Evolutionary conservation across 2,888 invertebrate genomes (phyloP).

Genomic region (Altica lythri): DNA sequence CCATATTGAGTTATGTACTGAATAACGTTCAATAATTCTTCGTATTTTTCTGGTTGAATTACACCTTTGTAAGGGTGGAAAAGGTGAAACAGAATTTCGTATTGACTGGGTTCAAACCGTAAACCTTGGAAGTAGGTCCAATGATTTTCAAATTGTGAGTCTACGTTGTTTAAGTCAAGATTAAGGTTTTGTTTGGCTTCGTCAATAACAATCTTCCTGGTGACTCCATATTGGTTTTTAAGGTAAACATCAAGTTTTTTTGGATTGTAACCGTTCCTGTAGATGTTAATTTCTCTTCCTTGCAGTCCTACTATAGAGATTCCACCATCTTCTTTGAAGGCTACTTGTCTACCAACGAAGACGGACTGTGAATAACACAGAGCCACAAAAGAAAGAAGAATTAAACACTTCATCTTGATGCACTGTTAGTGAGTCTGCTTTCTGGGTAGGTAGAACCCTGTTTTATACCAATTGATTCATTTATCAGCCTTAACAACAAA

Average conservation of each 20-base stretch:
- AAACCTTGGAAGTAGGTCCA: not conserved
- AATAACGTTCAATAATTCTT: slow-evolving; percentile 29
- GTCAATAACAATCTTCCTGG: slow-evolving; percentile 2
- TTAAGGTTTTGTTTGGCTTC: not conserved
- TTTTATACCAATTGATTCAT: slow-evolving; percentile 2
- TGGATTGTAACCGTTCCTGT: not conserved
- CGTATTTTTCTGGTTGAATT: slow-evolving; percentile 28
- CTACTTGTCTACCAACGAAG: not conserved
- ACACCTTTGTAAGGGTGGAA: slow-evolving; percentile 33
- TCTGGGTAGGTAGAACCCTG: not conserved
- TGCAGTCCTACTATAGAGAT: not conserved
- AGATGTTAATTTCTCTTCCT: slow-evolving; percentile 10
- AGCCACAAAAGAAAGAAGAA: slow-evolving; percentile 11
- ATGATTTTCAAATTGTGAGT: not conserved
- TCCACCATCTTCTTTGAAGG: slow-evolving; percentile 1
- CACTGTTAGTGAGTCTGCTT: slow-evolving; percentile 9
- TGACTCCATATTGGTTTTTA: not conserved
- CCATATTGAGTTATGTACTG: slow-evolving; percentile 31
- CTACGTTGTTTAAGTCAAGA: slow-evolving; percentile 1
- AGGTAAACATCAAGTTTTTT: not conserved
- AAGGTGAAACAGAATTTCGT: slow-evolving; percentile 29
- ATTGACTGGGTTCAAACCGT: slow-evolving; percentile 15
- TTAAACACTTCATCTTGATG: slow-evolving; percentile 7
- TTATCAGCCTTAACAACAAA: not conserved
- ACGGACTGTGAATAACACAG: not conserved